Evolutionary conservation across 2,888 invertebrate species (phyloP), one percentile per base, ranked within the genome.

Genomic region (Leucozona laternaria): DNA sequence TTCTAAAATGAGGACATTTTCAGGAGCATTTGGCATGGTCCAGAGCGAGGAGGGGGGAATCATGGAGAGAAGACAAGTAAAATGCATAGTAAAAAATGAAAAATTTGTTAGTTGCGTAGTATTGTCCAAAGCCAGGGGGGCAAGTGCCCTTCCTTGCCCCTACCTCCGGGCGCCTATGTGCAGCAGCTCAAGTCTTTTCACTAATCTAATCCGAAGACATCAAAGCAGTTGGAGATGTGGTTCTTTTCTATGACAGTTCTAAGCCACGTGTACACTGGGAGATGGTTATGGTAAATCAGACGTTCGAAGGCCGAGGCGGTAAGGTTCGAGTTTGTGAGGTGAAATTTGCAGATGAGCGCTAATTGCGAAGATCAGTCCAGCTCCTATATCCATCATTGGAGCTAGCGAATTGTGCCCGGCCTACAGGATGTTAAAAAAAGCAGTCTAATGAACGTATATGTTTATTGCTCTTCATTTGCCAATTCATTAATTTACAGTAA

Each of bases 111-210:
- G n/a, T n/a, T n/a, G n/a, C n/a, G n/a, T n/a, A n/a, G n/a, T n/a
- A n/a, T n/a, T n/a, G n/a, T n/a, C n/a, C n/a, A n/a, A n/a, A n/a
- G n/a, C n/a, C n/a, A n/a, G n/a, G n/a, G n/a, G n/a, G n/a, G n/a
- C n/a, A n/a, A n/a, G n/a, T n/a, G n/a, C n/a, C n/a, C n/a, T n/a
- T n/a, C n/a, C n/a, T n/a, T n/a, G n/a, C n/a, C n/a, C n/a, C n/a
- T n/a, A n/a, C n/a, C n/a, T n/a, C n/a, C n/a, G n/a, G n/a, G n/a
- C n/a, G n/a, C n/a, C n/a, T n/a, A 77, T 13, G 58, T 77, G 77
- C 68, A 68, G 68, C 68, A 68, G 55, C 77, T 77, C 22, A 58
- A 66, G 34, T 77, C 68, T 48, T 68, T 77, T 68, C 68, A 77
- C 37, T 68, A 22, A 13, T 58, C 57, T 31, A 66, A 77, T 50